These are phyloP conservation scores for Corvus moneduloides DNA, from an alignment of 2,113 vertebrate genomes.

Conservation along the genomic window DNA sequence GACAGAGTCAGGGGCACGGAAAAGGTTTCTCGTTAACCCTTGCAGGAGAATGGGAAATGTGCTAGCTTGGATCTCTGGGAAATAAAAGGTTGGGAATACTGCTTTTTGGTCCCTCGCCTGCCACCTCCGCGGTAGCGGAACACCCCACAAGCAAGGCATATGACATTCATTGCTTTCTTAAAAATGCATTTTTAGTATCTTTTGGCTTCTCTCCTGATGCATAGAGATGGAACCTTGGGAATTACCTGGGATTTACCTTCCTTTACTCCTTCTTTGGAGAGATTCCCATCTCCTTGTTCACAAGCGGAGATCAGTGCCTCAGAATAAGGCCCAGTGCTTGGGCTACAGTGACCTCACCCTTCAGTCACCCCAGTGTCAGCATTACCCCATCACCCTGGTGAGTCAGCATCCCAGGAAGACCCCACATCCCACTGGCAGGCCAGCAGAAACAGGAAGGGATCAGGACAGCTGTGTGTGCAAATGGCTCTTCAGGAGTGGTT, in stretches of 20 bases:
- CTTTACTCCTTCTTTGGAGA: background rate
- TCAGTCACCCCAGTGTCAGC: background rate
- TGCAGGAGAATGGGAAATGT: background rate
- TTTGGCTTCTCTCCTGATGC: background rate
- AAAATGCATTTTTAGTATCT: background rate
- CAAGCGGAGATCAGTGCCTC: background rate
- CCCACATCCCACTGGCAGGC: background rate
- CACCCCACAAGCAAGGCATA: background rate
- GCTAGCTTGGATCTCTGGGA: background rate
- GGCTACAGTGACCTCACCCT: background rate
- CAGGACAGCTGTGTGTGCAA: background rate
- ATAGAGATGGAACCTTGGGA: background rate
- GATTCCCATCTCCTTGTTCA: background rate
- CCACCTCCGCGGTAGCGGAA: background rate
- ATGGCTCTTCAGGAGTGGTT: background rate
- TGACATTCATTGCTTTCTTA: background rate
- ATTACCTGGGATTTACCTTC: background rate
- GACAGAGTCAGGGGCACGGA: slow-evolving; percentile 44
- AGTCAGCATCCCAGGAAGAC: background rate
- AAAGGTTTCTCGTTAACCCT: slow-evolving; percentile 61
- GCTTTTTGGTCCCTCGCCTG: background rate
- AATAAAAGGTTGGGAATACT: background rate
- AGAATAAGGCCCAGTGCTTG: fast-evolving
- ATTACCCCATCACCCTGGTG: background rate
- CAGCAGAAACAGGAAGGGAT: background rate